phyloP scores from a whole-genome alignment of 2,113 vertebrate genomes.

The Peromyscus polionotus region DNA sequence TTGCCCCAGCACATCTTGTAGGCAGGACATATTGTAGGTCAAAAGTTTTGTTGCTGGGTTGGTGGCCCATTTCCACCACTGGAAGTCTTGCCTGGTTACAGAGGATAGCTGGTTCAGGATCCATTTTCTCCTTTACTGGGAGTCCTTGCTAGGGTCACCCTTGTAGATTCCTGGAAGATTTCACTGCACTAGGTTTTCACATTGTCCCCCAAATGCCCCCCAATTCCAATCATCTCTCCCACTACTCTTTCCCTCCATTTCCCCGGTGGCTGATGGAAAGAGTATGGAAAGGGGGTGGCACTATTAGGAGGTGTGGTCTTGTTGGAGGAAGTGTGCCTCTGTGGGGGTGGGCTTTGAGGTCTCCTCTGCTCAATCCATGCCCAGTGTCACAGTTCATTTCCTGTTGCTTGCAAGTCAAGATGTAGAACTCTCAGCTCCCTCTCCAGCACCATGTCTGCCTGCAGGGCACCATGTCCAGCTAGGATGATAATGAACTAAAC shows the following conservation, averaged over 20 bases:
- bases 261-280: not conserved
- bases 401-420: not conserved
- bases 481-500: not conserved
- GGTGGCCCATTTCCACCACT: not conserved
- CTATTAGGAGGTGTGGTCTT: not conserved
- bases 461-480: not conserved
- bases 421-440: not conserved
- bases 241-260: too few relatives aligned
- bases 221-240: not conserved
- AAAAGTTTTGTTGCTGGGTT: not conserved
- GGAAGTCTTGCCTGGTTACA: not conserved
- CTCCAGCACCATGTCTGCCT: not conserved
- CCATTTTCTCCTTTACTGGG: too few relatives aligned
- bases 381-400: not conserved
- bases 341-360: not conserved
- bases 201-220: not conserved
- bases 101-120: not conserved
- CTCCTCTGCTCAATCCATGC: not conserved
- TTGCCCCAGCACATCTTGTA: not conserved
- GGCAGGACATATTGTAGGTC: not conserved
- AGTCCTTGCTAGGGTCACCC: not conserved
- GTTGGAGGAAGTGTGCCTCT: not conserved
- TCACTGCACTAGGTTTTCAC: not conserved
- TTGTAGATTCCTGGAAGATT: not conserved
- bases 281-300: not conserved